phyloP scores from a whole-genome alignment of 2,797 vertebrate species.

The Cirrhinus molitorella region DNA sequence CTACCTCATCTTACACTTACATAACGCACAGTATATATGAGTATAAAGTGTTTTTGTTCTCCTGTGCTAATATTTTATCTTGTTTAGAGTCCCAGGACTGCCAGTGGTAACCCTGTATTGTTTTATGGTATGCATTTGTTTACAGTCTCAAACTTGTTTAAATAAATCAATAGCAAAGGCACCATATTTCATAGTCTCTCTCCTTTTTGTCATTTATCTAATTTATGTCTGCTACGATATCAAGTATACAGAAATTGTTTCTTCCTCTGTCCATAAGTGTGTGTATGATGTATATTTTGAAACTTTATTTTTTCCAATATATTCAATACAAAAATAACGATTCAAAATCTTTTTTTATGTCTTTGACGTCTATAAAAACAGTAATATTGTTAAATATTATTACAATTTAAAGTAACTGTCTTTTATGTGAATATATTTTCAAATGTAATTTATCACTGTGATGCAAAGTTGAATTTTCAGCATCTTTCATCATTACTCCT shows the following conservation, averaged over 20 bases:
- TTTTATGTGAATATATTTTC: no score
- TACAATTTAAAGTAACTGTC: no score
- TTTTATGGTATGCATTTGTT: not conserved
- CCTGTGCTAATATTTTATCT: not conserved
- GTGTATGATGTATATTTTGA: not conserved
- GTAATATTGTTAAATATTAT: no score
- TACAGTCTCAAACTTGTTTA: not conserved
- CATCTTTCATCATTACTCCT: no score
- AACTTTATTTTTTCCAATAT: not conserved
- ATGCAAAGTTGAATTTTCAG: no score
- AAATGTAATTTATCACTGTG: no score
- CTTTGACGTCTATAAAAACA: no score
- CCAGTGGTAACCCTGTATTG: not conserved
- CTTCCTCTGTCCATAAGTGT: not conserved
- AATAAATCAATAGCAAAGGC: not conserved
- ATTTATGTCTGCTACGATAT: not conserved
- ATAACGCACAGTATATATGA: not conserved
- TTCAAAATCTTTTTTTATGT: not conserved
- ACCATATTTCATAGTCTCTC: not conserved
- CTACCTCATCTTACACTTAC: not conserved
- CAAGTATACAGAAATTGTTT: not conserved
- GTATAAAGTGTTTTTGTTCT: not conserved
- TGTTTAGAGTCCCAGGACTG: not conserved
- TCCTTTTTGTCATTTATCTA: not conserved
- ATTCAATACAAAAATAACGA: not conserved